A percentile compares a stretch with the other conserved stretches of the same genome.
phyloP scores from a whole-genome alignment of 2,888 invertebrate species.

The Leptarthrus brevirostris region DNA sequence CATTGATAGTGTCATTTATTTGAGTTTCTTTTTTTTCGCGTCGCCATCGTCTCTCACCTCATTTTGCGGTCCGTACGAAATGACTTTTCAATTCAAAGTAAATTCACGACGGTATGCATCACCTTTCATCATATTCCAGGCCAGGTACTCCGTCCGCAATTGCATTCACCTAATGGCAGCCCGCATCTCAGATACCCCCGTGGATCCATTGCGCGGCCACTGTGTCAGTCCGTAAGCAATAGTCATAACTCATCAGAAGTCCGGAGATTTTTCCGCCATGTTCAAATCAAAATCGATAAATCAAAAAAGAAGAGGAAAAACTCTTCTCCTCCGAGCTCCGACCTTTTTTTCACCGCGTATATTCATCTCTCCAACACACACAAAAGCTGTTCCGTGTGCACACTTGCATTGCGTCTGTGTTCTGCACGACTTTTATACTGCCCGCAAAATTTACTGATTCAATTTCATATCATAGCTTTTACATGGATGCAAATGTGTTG shows the following conservation, averaged over 20 bases:
- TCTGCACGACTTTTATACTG: neutral
- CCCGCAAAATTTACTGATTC: slow-evolving; percentile 17
- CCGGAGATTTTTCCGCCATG: slow-evolving; percentile 31
- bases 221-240: neutral
- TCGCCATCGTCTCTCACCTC: neutral
- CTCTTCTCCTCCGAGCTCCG: neutral
- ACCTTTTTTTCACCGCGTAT: too few relatives aligned
- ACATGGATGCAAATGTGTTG: neutral
- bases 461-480: neutral
- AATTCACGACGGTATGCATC: too few relatives aligned
- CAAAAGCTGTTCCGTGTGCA: neutral
- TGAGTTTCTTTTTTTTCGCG: too few relatives aligned
- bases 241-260: slow-evolving; percentile 38
- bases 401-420: neutral
- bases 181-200: neutral
- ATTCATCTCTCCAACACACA: neutral
- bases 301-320: slow-evolving; percentile 46
- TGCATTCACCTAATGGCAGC: slow-evolving; percentile 18
- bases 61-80: neutral
- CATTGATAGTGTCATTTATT: neutral
- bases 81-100: neutral
- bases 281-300: slow-evolving; percentile 47
- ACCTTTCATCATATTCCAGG: slow-evolving; percentile 19
- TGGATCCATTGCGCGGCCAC: neutral
- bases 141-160: neutral